Evolutionary conservation across 2,888 invertebrate genomes (phyloP), one percentile per base, ranked within the genome.

Genomic region (Scaptomyza reducta): DNA sequence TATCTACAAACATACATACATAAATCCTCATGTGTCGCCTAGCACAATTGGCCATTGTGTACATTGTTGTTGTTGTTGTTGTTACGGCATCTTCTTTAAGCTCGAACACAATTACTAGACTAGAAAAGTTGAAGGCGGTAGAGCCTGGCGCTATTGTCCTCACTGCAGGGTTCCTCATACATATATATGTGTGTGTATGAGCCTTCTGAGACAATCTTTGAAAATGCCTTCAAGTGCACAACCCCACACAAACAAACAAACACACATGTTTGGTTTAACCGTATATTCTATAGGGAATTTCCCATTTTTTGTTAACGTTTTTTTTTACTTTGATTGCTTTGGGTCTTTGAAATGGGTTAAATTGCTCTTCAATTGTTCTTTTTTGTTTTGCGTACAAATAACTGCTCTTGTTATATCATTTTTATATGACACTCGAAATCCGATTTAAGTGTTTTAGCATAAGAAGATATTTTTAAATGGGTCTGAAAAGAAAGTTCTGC

Each of bases 21-120:
- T 38, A 14, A 9, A 62, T 69, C 25, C 27, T 38, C 35, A 53
- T 67, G 56, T 68, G 56, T 57, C 31, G 53, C 69, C 76, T 67
- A 85, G 85, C 82, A 87, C 82, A 87, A 82, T 82, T 74, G 82
- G 29, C 87, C 61, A 82, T 87, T 82, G 82, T 82, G 33, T 73
- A 3, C 64, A 53, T 44, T 50, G 16, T 45, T 44, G 22, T 41
- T 58, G 42, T 49, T 22, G 22, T 22, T 45, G 51, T 75, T 63
- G 76, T 73, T 64, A 70, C 53, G 61, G 64, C 59, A 70, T 77
- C 61, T 76, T 51, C 62, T 57, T 59, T 49, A 41, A 64, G 55
- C 59, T 51, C 61, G 49, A 77, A 74, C 80, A 68, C 87, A 81
- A 86, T 80, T 80, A 82, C 84, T 59, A 50, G 45, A 58, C 47